Percentiles rank a stretch among this genome's conserved stretches.
Conservation (phyloP, 2,797 vertebrate genomes). For the Anguilla pacifica region DNA sequence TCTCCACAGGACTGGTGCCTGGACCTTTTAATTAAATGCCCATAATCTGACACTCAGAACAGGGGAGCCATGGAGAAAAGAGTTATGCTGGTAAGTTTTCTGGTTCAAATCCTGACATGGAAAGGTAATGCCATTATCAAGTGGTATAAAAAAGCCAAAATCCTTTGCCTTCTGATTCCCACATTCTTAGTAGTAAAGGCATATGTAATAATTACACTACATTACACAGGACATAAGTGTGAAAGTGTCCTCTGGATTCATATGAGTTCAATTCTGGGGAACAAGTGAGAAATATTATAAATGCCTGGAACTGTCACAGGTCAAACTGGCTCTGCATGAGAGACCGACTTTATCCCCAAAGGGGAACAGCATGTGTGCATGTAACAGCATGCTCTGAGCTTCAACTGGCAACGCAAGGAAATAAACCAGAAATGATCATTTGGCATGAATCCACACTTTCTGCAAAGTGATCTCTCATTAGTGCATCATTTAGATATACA, state of each 20-base stretch:
- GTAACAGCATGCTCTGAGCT: slow-evolving; percentile 54
- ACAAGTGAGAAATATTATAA: slow-evolving; percentile 52
- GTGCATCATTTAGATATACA: slow-evolving; percentile 36
- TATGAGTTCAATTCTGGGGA: slow-evolving; percentile 32
- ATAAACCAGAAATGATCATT: slow-evolving; percentile 34
- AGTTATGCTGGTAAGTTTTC: neutral
- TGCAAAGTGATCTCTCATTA: slow-evolving; percentile 26
- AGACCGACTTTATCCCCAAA: slow-evolving; percentile 2
- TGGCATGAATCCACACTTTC: slow-evolving; percentile 35
- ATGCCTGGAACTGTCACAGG: slow-evolving; percentile 37
- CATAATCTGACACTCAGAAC: neutral
- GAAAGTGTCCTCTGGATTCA: neutral
- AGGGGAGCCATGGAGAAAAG: neutral
- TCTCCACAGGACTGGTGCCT: neutral
- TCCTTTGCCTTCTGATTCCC: neutral
- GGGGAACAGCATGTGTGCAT: slow-evolving; percentile 41
- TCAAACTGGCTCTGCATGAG: slow-evolving; percentile 49
- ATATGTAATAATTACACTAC: neutral
- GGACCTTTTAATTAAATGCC: slow-evolving; percentile 5
- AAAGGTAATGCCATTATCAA: neutral
- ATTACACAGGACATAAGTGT: neutral
- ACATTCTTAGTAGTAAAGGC: neutral
- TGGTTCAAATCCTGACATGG: neutral
- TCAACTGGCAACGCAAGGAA: slow-evolving; percentile 18
- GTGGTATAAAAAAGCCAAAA: neutral